Base-by-base conservation (phyloP, 2,797 vertebrate species). In the Acropternis orthonyx region DNA sequence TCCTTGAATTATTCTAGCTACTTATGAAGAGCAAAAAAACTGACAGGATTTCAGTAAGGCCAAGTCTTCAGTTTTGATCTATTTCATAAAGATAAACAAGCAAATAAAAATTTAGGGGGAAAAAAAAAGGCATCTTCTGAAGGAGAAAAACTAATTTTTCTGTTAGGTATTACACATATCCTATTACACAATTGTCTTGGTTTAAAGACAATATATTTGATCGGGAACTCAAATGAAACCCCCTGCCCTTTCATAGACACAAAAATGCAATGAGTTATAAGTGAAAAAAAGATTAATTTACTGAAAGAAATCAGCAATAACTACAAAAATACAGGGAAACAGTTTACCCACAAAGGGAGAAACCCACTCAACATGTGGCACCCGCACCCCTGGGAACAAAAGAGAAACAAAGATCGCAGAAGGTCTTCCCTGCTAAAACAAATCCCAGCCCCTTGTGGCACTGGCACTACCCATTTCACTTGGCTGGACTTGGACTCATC, bases 1-100 rank as follows among this genome's bases (percentile, higher is more conserved):
- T 88, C 58, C 85, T 95, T 85, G 27, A 95, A 93, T 91, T 66
- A 81, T 26, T 6, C 9, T 65, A 96, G 75, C 43, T 68, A 81
- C 37, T 91, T 72, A 95, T 67, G 89, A 51, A 93, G 71, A 90
- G 67, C 41, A 87, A 93, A 97, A 97, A 95, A 92, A 93, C 36
- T n/a, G 73, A 43, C 36, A 73, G 58, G 48, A 30, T 81, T 94
- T 92, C 93, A 88, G 68, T 93, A 62, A 19, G 52, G 21, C 48
- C 82, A 77, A 48, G 18, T 81, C 24, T 34, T 22, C 49, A 69
- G 54, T 46, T 80, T 67, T 46, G 30, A 83, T 41, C 26, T 59
- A 46, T 83, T 89, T 89, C 39, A 59, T 69, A 66, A 78, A 82
- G 46, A 81, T 19, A 43, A 49, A 27, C 59, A 84, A 63, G 72